phyloP scores from a whole-genome alignment of 2,113 vertebrate species.

The Lynx canadensis region DNA sequence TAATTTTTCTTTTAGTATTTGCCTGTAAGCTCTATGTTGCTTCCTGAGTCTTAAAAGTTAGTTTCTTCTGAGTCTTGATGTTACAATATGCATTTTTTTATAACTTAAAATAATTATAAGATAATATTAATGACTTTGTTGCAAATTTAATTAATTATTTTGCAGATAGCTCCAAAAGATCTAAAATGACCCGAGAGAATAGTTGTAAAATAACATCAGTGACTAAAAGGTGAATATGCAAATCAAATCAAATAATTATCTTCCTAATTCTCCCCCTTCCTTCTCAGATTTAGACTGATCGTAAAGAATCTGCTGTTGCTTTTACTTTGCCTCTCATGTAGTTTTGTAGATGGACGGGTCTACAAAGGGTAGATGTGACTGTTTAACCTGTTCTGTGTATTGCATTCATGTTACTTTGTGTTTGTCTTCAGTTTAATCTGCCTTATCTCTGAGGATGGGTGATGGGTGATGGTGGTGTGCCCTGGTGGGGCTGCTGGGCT shows the following conservation, averaged over 20 bases:
- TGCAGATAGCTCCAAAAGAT: neutral
- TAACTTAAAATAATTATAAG: neutral
- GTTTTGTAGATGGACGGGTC: neutral
- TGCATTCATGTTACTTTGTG: neutral
- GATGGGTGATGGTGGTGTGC: neutral
- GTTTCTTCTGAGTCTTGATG: neutral
- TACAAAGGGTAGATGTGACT: neutral
- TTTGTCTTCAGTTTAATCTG: neutral
- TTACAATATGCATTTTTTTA: neutral
- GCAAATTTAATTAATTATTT: conserved; percentile 35
- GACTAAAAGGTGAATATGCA: neutral
- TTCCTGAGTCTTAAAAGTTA: neutral
- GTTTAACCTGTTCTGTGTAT: neutral
- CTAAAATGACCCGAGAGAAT: conserved; percentile 27
- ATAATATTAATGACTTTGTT: neutral
- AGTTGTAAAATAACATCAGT: neutral
- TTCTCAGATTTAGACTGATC: neutral
- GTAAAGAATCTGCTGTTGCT: neutral
- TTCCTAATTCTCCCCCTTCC: neutral
- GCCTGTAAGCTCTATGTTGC: neutral
- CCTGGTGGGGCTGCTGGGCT: neutral
- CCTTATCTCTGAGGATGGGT: neutral
- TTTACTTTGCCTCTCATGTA: neutral
- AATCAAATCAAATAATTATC: neutral
- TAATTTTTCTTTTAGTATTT: neutral